Evolutionary conservation across 2,113 vertebrate genomes (phyloP), one percentile per base, ranked within the genome.

Genomic region (Narcine bancroftii): DNA sequence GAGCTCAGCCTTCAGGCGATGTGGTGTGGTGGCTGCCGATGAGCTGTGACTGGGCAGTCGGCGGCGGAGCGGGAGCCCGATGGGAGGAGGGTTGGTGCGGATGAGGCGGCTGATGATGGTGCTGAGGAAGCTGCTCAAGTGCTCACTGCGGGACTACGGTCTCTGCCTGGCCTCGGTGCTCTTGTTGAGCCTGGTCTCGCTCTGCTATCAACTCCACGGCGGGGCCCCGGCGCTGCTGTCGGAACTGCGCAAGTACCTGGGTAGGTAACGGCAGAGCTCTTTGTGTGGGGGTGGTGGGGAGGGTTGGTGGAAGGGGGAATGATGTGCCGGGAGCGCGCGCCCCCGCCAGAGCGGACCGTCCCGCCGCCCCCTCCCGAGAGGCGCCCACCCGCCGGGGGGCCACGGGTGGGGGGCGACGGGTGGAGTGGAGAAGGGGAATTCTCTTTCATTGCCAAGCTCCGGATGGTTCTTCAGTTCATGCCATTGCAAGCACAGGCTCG

Each of bases 131-230:
- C 63, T 91, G 36, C 93, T 96, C 92, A 96, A 96, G 76, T 94
- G 96, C 89, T 97, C 98, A 53, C 95, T 98, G 93, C 97, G 98
- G 92, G 97, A 98, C 93, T 99, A 99, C 95, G 97, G 95, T 92
- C 97, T 97, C 95, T 99, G 98, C 95, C 98, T 99, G 98, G 97
- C 97, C 94, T 94, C 97, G 71, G 95, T 99, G 93, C 95, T 98
- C 93, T 94, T 99, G 95, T 98, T 99, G 97, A 98, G 98, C 93
- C 93, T 98, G 93, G 97, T 96, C 81, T 99, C 98, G 50, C 97
- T 99, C 89, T 96, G 97, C 94, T 98, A 96, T 93, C 98, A 99
- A 96, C 96, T 99, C 94, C 96, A 97, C 95, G 98, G 98, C 93
- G 98, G 98, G 92, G 96, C 98, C 79, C 98, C 98, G 76, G 96